These are phyloP conservation scores for Coregonus ussuriensis DNA, from an alignment of 2,797 vertebrate species.

Conservation along the genomic window DNA sequence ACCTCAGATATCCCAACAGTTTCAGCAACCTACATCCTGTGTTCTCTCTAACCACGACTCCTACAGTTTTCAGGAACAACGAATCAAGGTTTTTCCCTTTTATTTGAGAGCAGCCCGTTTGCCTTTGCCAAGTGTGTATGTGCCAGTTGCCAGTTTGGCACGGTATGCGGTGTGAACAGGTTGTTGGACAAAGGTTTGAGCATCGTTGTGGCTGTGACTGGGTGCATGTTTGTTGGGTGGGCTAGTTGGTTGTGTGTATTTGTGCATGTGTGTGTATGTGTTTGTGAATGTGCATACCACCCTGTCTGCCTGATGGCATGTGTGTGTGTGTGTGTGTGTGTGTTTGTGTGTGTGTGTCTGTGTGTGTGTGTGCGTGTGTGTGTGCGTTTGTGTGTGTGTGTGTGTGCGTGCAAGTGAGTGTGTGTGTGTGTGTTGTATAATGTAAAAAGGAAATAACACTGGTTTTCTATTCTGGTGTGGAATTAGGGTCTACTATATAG, in stretches of 20 bases:
- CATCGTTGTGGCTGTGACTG: slow-evolving; percentile 43
- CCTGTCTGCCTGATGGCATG: neutral
- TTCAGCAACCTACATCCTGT: neutral
- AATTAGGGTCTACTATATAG: slow-evolving; percentile 63
- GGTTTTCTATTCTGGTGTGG: slow-evolving; percentile 40
- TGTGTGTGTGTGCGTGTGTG: neutral
- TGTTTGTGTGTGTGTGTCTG: neutral
- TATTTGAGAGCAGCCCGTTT: neutral
- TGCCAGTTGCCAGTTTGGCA: slow-evolving; percentile 20
- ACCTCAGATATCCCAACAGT: no score
- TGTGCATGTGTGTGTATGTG: slow-evolving; percentile 23
- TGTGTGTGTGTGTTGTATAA: slow-evolving; percentile 17
- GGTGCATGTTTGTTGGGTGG: no score
- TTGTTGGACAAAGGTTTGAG: slow-evolving; percentile 61
- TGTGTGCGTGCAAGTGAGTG: slow-evolving; percentile 3
- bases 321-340: neutral
- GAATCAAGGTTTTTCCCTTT: neutral
- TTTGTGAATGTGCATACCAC: neutral
- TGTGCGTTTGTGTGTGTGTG: slow-evolving; percentile 3
- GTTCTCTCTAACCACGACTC: neutral
- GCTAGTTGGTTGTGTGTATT: slow-evolving; percentile 12
- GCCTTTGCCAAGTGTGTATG: neutral
- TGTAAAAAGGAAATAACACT: slow-evolving; percentile 41
- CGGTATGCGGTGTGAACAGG: slow-evolving; percentile 20
- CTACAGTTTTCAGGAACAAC: neutral